Base-by-base conservation (phyloP, 2,113 vertebrate genomes). In the Synchiropus splendidus region DNA sequence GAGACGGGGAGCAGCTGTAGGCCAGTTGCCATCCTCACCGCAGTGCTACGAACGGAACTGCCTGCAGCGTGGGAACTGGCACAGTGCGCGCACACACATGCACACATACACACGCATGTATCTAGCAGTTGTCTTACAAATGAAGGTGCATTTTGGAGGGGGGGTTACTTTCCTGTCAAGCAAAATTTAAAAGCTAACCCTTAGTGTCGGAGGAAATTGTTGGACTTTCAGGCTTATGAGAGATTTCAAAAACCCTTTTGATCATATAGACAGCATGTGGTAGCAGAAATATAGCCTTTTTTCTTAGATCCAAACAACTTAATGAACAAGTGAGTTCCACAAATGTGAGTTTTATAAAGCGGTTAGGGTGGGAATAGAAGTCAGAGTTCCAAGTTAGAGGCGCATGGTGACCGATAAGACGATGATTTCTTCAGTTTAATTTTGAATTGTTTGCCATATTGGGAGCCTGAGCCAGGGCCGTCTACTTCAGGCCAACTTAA, bases 41-140 rank as follows among this genome's bases (percentile, higher is more conserved):
- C 46, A 74, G 63, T 50, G 65, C 54, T 62, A 48, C 62, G 51
- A 70, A 64, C 48, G 48, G 59, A 71, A 63, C 61, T 61, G 72
- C 62, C 64, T 62, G 33, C 74, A 76, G 60, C 62, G 74, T 80
- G 74, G 67, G 77, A 80, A 80, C 67, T 56, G 74, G 37, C 61
- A 52, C 52, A 39, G 17, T 17, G 45, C 45, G 37, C 40, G 36
- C 33, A 49, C 17, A 44, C 44, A 48, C 61, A 49, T 11, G 36
- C 16, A 42, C 16, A 18, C 45, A 18, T 18, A 47, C 35, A 46
- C 45, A 50, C 18, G 39, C 39, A 40, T 30, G 36, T 40, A 45
- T 49, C 55, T 43, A 5, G 18, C 45, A 54, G 58, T 16, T 48
- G 42, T 54, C 48, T 18, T 48, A 42, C 34, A 40, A 58, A 68